Conservation (phyloP, 2,797 vertebrate genomes). For the Darevskia mixta region DNA sequence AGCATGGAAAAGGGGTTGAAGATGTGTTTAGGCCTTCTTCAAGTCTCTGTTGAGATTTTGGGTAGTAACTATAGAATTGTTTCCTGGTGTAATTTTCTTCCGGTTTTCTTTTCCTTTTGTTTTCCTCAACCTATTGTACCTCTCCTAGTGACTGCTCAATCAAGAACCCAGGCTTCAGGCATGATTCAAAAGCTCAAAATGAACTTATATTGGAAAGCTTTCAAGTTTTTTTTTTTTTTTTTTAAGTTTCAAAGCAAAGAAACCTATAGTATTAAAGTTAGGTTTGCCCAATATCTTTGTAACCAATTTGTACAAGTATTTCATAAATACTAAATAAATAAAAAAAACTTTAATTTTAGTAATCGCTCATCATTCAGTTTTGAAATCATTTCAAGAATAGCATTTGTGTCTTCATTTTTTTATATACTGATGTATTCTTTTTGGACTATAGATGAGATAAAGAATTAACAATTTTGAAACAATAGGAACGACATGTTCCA, state of each 20-base stretch:
- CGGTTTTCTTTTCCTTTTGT: not conserved
- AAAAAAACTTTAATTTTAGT: not conserved
- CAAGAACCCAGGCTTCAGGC: not conserved
- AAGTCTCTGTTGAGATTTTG: not conserved
- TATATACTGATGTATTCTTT: conserved; percentile 53
- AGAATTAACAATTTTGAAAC: conserved; percentile 67
- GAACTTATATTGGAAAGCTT: not conserved
- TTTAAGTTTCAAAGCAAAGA: not conserved
- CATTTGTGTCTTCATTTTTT: conserved; percentile 1
- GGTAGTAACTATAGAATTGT: not conserved
- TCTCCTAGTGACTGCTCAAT: not conserved
- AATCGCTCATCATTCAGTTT: accelerated
- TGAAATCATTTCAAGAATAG: not conserved
- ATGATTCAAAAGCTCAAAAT: not conserved
- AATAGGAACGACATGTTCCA: conserved; percentile 65
- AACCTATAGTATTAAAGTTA: not conserved
- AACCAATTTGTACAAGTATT: not conserved
- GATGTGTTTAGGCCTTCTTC: not conserved
- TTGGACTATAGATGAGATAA: conserved; percentile 58
- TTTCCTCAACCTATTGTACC: not conserved
- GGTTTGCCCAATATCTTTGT: not conserved
- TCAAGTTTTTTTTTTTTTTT: not conserved
- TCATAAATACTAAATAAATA: not conserved
- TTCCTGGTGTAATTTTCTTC: not conserved
- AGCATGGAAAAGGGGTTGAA: not conserved